Base-by-base conservation (phyloP, 2,888 invertebrate genomes). In the Quadriops clusia region DNA sequence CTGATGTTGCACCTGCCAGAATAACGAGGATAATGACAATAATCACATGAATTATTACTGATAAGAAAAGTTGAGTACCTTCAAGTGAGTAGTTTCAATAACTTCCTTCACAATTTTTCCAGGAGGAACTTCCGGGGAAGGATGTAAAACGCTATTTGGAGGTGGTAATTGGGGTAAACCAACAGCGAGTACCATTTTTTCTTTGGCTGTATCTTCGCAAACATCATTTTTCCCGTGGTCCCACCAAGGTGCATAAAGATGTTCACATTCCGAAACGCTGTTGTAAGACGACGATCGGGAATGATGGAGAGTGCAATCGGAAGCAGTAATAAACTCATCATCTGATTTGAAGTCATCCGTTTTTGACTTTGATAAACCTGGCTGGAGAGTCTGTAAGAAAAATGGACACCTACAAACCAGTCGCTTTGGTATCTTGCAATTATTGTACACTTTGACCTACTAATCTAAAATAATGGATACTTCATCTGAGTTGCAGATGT, bases 241-340 rank as follows among this genome's bases (percentile, higher is more conserved):
- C 63, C 71, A 71, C 52, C 70, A 72, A 12, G 71, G 68, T 1
- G 53, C 47, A 32, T 65, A 67, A 16, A 51, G 45, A 21, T 65
- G 64, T 35, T 74, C 74, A 41, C 71, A 73, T 51, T 74, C 74
- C 2, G 75, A 76, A 7, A 74, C 75, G 1, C 75, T 76, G 46
- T 74, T 74, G 55, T 75, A 77, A 2, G 77, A 77, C 11, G 74
- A 76, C 15, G 75, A 75, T 32, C 74, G 62, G 4, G 77, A 77
- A 35, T 71, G 74, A 15, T 74, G 74, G 4, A 70, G 67, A 23
- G 77, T 74, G 45, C 73, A 73, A 45, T 78, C 77, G 1, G 77
- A 77, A 8, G 77, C 77, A 3, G 77, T 77, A 17, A 69, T 65
- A 53, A 77, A 77, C 35, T 73, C 73, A 38, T 74, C 75, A 34